Evolutionary conservation across 2,797 vertebrate genomes (phyloP), one percentile per base, ranked within the genome.

Genomic region (Mormyrops attenuatus): DNA sequence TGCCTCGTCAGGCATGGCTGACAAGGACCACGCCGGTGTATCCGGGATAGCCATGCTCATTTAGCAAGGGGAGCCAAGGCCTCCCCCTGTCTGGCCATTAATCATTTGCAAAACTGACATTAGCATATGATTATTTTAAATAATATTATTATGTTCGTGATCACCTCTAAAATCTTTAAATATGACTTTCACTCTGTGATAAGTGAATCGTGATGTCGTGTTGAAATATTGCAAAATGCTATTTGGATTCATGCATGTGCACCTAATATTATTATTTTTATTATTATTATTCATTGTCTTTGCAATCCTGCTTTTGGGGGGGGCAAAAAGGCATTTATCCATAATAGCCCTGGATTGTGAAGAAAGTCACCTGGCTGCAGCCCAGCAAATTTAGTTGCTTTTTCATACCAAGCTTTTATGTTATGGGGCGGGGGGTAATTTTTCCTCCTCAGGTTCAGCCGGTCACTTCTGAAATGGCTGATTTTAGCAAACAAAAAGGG

Each of bases 281-380:
- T 85, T 22, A n/a, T 41, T 34, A 8, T 22, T 47, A 44, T n/a
- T 82, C 5, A 15, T 34, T 38, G 30, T 22, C 82, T 49, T 55
- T 53, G 63, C 88, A 90, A 90, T 89, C 88, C 89, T 60, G 89
- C 66, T 88, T 57, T 44, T 69, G 0, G 11, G 15, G 30, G 86
- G 63, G 66, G 63, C 22, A 77, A 49, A 91, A 84, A 91, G 89
- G 88, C 49, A 91, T 91, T 92, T 92, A 91, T 90, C 30, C 88
- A 22, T 63, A 88, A 89, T 69, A 87, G 90, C 69, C 47, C 47
- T 87, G 47, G 89, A 57, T 52, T 86, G 41, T 82, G 69, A 90
- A 89, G 60, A 41, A 90, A 55, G 90, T 50, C 38, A 89, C 50
- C 90, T 55, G 50, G 9, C 22, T 9, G 15, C 22, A 44, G 41